Evolutionary conservation across 2,797 vertebrate species (phyloP).

Genomic region (Xerus rutilus): DNA sequence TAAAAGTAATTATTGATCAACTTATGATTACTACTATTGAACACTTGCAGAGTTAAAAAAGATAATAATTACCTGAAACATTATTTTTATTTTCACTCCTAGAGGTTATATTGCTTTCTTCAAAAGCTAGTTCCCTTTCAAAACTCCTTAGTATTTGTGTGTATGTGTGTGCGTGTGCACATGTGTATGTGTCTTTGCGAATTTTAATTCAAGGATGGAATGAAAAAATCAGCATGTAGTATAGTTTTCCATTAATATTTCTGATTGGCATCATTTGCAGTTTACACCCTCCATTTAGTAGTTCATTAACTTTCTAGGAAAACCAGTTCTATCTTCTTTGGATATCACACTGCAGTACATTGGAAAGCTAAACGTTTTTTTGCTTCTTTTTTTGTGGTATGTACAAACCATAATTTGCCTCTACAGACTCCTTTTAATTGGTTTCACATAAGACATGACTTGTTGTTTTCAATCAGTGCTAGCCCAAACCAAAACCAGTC

Average conservation of each 20-base stretch:
- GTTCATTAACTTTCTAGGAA: constrained; percentile 53
- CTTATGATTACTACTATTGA: constrained; percentile 38
- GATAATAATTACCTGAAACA: neutral
- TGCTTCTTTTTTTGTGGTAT: neutral
- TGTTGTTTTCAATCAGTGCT: neutral
- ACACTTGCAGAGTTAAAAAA: constrained; percentile 70
- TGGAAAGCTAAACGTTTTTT: constrained; percentile 28
- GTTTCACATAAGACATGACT: neutral
- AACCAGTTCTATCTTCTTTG: constrained; percentile 53
- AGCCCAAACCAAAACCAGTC: neutral
- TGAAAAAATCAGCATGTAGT: neutral
- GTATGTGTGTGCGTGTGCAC: neutral
- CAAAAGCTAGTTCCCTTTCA: neutral
- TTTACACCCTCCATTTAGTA: constrained; percentile 54
- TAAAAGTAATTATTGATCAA: constrained; percentile 48
- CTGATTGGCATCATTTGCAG: constrained; percentile 63
- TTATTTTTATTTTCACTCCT: neutral
- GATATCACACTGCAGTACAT: neutral
- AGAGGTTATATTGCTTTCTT: constrained; percentile 22
- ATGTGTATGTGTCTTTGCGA: neutral
- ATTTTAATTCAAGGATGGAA: neutral
- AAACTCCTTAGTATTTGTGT: too few relatives aligned
- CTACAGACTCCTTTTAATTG: constrained; percentile 5
- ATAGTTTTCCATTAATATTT: constrained; percentile 44
- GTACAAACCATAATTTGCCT: neutral